Conservation (phyloP, 2,113 vertebrate species). For the Ophiodon elongatus region DNA sequence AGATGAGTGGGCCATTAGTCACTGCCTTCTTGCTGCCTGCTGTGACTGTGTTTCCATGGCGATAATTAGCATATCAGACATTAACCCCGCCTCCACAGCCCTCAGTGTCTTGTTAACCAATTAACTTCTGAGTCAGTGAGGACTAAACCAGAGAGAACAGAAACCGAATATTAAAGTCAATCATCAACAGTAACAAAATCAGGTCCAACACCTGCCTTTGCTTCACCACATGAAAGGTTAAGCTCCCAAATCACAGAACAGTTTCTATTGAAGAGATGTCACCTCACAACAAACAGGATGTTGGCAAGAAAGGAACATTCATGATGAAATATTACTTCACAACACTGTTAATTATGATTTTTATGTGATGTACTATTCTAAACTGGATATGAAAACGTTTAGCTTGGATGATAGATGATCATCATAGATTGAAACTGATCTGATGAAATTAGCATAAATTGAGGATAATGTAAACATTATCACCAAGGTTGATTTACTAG, state of each 20-base stretch:
- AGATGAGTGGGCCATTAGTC: conserved; percentile 77
- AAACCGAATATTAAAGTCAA: conserved; percentile 13
- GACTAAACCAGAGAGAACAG: conserved; percentile 18
- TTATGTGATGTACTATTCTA: background rate
- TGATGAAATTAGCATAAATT: background rate
- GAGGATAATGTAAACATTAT: background rate
- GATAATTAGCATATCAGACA: conserved; percentile 77
- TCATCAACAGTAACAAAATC: background rate
- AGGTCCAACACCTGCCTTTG: background rate
- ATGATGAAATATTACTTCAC: background rate
- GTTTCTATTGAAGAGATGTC: background rate
- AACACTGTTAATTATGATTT: background rate
- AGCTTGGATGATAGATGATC: background rate
- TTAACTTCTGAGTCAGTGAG: conserved; percentile 57
- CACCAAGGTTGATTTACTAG: background rate
- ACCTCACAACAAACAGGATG: background rate
- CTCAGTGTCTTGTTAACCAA: conserved; percentile 69
- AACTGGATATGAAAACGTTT: background rate
- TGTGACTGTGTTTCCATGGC: conserved; percentile 78
- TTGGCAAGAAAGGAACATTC: background rate
- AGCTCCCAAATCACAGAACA: background rate
- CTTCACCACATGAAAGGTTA: background rate
- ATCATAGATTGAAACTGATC: background rate
- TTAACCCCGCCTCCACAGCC: conserved; percentile 66
- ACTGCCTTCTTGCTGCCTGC: conserved; percentile 75